These are phyloP conservation scores for Phrynocephalus forsythii DNA, from an alignment of 2,797 vertebrate genomes.

Conservation along the genomic window DNA sequence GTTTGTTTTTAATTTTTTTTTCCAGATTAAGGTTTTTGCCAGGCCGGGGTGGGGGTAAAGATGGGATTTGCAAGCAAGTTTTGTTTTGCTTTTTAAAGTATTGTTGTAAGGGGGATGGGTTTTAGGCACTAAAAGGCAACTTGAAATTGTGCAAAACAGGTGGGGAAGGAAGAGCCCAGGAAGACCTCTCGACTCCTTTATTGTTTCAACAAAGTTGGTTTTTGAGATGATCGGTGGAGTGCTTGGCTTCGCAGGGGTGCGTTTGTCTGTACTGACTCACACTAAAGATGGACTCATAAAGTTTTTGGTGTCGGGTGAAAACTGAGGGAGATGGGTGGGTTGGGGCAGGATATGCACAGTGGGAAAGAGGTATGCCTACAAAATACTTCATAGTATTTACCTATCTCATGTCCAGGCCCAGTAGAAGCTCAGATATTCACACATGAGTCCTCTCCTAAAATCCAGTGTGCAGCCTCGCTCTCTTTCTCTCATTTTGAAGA, in stretches of 20 bases:
- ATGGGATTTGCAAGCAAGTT: constrained; percentile 13
- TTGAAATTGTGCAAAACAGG: constrained; percentile 64
- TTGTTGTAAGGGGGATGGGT: background rate
- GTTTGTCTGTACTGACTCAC: background rate
- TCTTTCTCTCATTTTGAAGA: background rate
- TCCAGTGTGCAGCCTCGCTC: background rate
- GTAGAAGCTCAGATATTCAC: background rate
- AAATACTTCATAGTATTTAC: background rate
- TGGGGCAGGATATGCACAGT: background rate
- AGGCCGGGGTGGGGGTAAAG: no score
- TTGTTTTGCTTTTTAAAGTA: background rate
- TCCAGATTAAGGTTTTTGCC: constrained; percentile 44
- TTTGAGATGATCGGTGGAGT: constrained; percentile 49
- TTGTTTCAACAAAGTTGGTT: constrained; percentile 51
- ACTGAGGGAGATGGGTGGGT: background rate
- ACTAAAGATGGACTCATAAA: background rate
- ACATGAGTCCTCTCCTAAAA: no score
- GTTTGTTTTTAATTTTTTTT: constrained; percentile 71
- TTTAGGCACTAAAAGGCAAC: background rate
- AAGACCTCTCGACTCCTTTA: constrained; percentile 57
- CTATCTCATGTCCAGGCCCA: background rate
- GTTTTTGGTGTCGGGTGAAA: background rate
- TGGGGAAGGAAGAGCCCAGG: constrained; percentile 64
- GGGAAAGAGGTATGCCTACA: background rate
- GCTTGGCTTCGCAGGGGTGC: constrained; percentile 48